Evolutionary conservation across 2,888 invertebrate species (phyloP), one percentile per base, ranked within the genome.

Genomic region (Thymelicus acteon): DNA sequence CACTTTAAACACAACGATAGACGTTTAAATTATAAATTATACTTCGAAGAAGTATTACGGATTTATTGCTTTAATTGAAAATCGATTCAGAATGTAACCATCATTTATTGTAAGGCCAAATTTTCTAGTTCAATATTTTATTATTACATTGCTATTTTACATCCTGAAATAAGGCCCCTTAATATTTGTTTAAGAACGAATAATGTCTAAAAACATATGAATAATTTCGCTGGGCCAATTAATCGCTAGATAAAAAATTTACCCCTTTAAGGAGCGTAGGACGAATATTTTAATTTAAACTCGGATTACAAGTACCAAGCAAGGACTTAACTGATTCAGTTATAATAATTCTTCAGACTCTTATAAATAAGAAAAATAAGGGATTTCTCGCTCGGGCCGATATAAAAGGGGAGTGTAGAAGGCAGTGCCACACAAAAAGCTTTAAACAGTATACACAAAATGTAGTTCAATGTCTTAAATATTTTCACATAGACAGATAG

Each of bases 301-400:
- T 85, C 80, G 92, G 93, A 93, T 93, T 93, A 93, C 83, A 87
- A 87, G 84, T 84, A 89, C 84, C 83, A 88, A 82, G 86, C 90
- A 92, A 91, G 90, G 94, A 93, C 93, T 94, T 93, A 93, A 94
- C 91, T 89, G 93, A 92, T 93, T 93, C 90, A 85, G 84, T 91
- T 90, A 87, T 89, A 93, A 93, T 93, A 94, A 91, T 92, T 93
- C 92, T 93, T 91, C 86, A 67, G 82, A 86, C 88, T 90, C 86
- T 90, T 90, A 92, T 90, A 92, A 92, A 92, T 91, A 90, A 89
- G 88, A 86, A 90, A 88, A 88, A 89, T 88, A 88, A 87, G 88
- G 86, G 81, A 83, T 82, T 82, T 81, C 79, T 79, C 78, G 77
- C 74, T 75, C 75, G 77, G 78, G 79, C 77, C 75, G 76, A 73